phyloP scores from a whole-genome alignment of 2,888 invertebrate species.

The Lutraria lutraria region DNA sequence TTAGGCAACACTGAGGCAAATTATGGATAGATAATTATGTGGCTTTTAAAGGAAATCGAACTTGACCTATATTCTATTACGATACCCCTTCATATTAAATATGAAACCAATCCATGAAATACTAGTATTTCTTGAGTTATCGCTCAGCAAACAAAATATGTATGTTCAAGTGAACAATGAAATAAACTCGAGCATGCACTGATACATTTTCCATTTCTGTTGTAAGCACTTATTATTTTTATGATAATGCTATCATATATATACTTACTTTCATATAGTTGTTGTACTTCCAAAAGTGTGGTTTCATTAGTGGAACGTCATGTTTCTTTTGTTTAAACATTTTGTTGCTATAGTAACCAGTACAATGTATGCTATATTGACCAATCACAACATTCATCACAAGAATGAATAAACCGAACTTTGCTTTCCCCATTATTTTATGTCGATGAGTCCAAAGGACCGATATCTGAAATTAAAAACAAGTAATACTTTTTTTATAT shows the following conservation, averaged over 20 bases:
- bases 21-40: too few species aligned
- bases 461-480: background rate
- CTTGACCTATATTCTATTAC: too few species aligned
- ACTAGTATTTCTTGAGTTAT: too few species aligned
- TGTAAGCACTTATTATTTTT: too few species aligned
- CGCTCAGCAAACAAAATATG: too few species aligned
- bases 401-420: slow-evolving; percentile 5
- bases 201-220: too few species aligned
- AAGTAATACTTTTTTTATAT: background rate
- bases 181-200: too few species aligned
- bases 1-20: too few species aligned
- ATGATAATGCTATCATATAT: background rate
- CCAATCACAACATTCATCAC: slow-evolving; percentile 22
- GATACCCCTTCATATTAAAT: too few species aligned
- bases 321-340: background rate
- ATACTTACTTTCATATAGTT: background rate
- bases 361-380: background rate
- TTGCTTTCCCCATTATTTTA: background rate
- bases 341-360: slow-evolving; percentile 35
- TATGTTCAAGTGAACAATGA: too few species aligned
- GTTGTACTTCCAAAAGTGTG: background rate
- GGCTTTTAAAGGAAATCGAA: too few species aligned
- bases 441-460: background rate
- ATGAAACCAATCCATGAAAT: too few species aligned
- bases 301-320: background rate